Evolutionary conservation across 2,113 vertebrate genomes (phyloP), one percentile per base, ranked within the genome.

Genomic region (Crypturellus undulatus): DNA sequence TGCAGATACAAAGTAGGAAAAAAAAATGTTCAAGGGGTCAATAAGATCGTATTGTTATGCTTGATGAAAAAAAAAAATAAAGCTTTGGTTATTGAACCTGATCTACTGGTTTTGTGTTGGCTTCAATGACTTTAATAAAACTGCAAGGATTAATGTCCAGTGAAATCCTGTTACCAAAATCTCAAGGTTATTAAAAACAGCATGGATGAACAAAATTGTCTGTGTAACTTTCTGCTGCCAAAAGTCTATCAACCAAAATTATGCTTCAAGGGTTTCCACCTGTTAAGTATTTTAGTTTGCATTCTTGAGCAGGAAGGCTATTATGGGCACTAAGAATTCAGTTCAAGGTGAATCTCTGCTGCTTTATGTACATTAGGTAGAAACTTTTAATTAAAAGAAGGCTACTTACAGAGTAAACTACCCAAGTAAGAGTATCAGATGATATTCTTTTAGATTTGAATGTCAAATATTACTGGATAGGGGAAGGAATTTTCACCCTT

Each of bases 121-220:
- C 71, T 92, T 86, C 87, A 79, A 34, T 64, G 56, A 40, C 76
- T 96, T 94, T 83, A 92, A 91, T 92, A 93, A 87, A 91, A 81
- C 49, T 52, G 72, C 86, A 60, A 4, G 64, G 73, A 84, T 68
- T 64, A 89, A 75, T 32, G 47, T 38, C 42, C 64, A 71, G 38
- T 38, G 28, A 93, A 7, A 94, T 45, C 10, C 3, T 13, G 25
- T 51, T 82, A 78, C 32, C 45, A 89, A 91, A 94, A 77, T 85
- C 81, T 80, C 26, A 30, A 69, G 52, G 65, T 94, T 91, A 85
- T 92, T 94, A 93, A 83, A 83, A 87, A 22, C 14, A 73, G 54
- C 28, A 64, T 28, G 19, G 42, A 71, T 67, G 51, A 94, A 94
- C 13, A 91, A 70, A 90, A 89, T 45, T 60, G 60, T 19, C 17